phyloP scores from a whole-genome alignment of 2,888 invertebrate genomes.

The Peribatodes rhomboidaria region DNA sequence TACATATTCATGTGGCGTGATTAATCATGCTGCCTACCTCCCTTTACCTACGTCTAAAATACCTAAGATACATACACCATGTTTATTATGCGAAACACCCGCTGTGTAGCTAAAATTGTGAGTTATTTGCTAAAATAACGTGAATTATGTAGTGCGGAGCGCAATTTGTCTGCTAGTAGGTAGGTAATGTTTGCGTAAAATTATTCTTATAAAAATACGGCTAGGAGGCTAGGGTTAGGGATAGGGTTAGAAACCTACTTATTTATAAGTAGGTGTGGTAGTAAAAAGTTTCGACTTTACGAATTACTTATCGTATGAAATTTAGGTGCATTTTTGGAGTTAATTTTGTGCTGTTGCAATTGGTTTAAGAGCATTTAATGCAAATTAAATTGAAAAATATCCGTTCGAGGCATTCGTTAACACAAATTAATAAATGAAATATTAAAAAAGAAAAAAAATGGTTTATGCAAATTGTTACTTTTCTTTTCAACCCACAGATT shows the following conservation, averaged over 20 bases:
- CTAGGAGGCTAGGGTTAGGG: not conserved
- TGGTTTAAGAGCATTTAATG: too few species aligned
- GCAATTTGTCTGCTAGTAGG: conserved; percentile 56
- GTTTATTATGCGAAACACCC: conserved; percentile 59
- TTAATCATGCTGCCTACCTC: conserved; percentile 73
- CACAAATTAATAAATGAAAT: conserved; percentile 5
- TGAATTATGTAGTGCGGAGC: conserved; percentile 54
- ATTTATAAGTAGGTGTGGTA: too few species aligned
- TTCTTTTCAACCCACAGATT: conserved; percentile 51
- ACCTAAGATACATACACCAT: conserved; percentile 57
- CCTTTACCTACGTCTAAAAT: conserved; percentile 52
- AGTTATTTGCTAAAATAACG: conserved; percentile 60
- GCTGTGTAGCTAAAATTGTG: conserved; percentile 60
- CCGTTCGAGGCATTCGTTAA: not conserved
- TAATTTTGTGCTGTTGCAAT: too few species aligned
- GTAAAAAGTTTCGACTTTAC: too few species aligned
- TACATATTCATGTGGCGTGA: conserved; percentile 84
- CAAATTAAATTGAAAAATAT: too few species aligned
- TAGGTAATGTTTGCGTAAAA: conserved; percentile 1
- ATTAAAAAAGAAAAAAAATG: conserved; percentile 25
- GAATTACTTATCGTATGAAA: too few species aligned
- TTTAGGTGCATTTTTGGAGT: too few species aligned
- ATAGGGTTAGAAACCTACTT: too few species aligned
- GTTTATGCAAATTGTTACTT: conserved; percentile 40
- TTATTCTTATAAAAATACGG: not conserved